A percentile compares a stretch with the other conserved stretches of the same genome.
These are phyloP conservation scores for Eupeodes corollae DNA, from an alignment of 1,140 invertebrate species.

Conservation along the genomic window DNA sequence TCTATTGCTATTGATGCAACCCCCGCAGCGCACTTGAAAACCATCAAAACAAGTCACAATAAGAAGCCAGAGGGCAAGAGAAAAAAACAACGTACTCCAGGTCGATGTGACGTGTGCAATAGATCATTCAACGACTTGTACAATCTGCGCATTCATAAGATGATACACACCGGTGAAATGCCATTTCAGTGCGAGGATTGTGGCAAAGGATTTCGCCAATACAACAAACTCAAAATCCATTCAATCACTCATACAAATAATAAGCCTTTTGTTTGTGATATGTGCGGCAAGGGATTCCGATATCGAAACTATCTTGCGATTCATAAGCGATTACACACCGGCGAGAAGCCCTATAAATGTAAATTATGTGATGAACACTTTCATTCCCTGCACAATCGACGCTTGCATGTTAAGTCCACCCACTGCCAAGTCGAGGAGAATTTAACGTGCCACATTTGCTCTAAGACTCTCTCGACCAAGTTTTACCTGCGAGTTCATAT, in stretches of 20 bases:
- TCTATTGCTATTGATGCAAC: too few relatives aligned
- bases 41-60: too few relatives aligned
- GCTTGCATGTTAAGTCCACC: constrained; percentile 18
- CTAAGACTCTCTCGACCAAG: constrained; percentile 19
- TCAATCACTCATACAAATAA: constrained; percentile 42
- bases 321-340: constrained; percentile 64
- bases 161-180: constrained; percentile 28
- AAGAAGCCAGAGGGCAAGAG: not conserved
- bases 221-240: constrained; percentile 37
- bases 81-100: constrained; percentile 5
- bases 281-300: constrained; percentile 46
- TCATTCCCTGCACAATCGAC: constrained; percentile 25
- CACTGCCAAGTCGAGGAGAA: constrained; percentile 10
- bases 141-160: constrained; percentile 25
- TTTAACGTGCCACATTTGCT: constrained; percentile 23
- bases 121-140: constrained; percentile 21
- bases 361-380: constrained; percentile 13
- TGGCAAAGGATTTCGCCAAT: constrained; percentile 25
- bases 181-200: constrained; percentile 29
- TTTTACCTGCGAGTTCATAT: constrained; percentile 26
- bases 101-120: constrained; percentile 14
- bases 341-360: constrained; percentile 56
- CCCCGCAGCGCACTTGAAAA: too few relatives aligned
- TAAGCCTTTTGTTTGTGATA: constrained; percentile 41
- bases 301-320: constrained; percentile 37